A percentile compares a stretch with the other conserved stretches of the same genome.
Conservation (phyloP, 2,113 vertebrate genomes). For the Corvus hawaiiensis region DNA sequence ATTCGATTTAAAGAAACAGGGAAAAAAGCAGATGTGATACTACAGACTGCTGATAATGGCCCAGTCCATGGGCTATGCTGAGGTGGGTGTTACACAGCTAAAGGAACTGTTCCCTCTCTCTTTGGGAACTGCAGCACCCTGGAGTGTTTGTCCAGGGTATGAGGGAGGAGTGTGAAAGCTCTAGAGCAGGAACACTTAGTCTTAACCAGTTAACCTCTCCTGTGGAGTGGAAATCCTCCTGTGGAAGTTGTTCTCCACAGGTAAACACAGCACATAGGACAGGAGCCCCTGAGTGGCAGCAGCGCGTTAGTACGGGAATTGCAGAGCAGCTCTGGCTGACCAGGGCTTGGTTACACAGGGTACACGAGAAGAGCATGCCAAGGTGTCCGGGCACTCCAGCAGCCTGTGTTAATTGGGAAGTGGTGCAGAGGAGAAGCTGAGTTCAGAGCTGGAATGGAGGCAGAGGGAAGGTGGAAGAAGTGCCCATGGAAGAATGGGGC, state of each 20-base stretch:
- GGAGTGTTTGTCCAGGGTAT: not conserved
- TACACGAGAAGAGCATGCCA: not conserved
- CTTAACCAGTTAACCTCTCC: not conserved
- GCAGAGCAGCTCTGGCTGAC: not conserved
- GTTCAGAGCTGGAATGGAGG: not conserved
- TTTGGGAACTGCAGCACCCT: not conserved
- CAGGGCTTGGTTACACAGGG: not conserved
- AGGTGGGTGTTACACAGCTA: not conserved
- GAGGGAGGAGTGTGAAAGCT: not conserved
- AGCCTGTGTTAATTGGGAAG: slow-evolving; percentile 5
- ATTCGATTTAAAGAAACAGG: not conserved
- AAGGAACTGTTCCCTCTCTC: not conserved
- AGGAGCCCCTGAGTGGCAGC: not conserved
- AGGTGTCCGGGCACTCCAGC: not conserved
- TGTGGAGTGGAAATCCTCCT: not conserved
- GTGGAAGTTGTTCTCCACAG: not conserved
- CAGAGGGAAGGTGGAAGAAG: not conserved
- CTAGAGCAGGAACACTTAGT: not conserved
- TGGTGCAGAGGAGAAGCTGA: not conserved
- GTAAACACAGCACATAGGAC: not conserved
- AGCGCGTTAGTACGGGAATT: not conserved
- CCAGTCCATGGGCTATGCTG: not conserved
- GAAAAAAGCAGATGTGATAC: not conserved
- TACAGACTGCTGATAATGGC: not conserved
- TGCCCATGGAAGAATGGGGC: not conserved